A percentile compares a stretch with the other conserved stretches of the same genome.
Conservation (phyloP, 2,888 invertebrate species). For the Euplexia lucipara region DNA sequence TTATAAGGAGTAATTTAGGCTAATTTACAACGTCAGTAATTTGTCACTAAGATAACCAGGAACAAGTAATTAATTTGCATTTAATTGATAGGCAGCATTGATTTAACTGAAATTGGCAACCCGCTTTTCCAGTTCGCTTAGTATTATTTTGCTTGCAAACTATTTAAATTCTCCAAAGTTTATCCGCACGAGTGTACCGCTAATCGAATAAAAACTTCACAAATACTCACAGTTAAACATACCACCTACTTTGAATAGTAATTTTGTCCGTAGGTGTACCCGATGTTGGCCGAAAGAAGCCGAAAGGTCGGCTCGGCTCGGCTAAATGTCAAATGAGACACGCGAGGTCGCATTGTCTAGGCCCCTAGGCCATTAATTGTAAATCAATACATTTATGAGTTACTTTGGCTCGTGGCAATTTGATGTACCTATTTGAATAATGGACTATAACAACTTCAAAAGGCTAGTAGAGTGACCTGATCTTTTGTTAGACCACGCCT, state of each 20-base stretch:
- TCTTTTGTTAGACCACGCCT: conserved; percentile 52
- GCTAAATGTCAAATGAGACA: conserved; percentile 86
- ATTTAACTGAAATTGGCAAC: conserved; percentile 25
- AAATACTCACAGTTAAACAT: conserved; percentile 39
- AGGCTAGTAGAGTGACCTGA: conserved; percentile 29
- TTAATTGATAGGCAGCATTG: conserved; percentile 34
- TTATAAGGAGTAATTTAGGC: no score
- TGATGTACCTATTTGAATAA: conserved; percentile 63
- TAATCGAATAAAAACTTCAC: conserved; percentile 51
- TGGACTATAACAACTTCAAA: conserved; percentile 49
- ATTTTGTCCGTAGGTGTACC: conserved; percentile 81
- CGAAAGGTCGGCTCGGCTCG: conserved; percentile 86
- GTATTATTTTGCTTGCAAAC: not conserved
- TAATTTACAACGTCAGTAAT: conserved; percentile 15
- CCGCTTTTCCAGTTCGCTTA: conserved; percentile 21
- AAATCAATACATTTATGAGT: conserved; percentile 65
- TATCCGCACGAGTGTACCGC: conserved; percentile 35
- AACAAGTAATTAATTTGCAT: conserved; percentile 31
- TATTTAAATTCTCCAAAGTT: conserved; percentile 11
- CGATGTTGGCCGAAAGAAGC: conserved; percentile 80
- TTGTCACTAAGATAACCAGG: conserved; percentile 20
- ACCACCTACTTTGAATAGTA: conserved; percentile 69
- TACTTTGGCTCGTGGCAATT: conserved; percentile 63
- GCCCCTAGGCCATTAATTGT: conserved; percentile 75
- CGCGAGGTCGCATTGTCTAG: conserved; percentile 77